phyloP scores from a whole-genome alignment of 2,113 vertebrate genomes.

The Dasyurus viverrinus region DNA sequence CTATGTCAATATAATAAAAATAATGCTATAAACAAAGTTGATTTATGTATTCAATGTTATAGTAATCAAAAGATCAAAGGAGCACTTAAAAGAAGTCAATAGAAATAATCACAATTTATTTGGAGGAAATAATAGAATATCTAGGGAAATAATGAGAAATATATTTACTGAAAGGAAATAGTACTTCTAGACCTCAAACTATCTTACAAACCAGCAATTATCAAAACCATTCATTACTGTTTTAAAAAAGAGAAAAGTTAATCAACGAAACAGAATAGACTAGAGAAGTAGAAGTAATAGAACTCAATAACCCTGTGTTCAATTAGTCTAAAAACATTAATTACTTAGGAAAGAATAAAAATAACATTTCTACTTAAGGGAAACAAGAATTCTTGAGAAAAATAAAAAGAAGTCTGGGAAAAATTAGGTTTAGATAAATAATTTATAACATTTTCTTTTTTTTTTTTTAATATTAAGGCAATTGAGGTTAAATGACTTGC shows the following conservation, averaged over 20 bases:
- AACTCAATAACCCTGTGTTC: neutral
- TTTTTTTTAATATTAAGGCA: too few relatives aligned
- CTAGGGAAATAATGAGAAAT: neutral
- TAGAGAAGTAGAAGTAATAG: neutral
- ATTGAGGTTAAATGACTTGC: too few relatives aligned
- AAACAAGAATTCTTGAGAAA: neutral
- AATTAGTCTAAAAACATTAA: neutral
- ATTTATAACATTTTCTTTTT: neutral
- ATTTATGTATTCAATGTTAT: neutral
- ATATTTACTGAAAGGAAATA: neutral
- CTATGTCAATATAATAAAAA: neutral
- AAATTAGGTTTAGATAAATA: neutral
- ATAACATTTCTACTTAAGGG: neutral
- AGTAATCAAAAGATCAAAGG: neutral
- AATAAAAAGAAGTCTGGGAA: neutral
- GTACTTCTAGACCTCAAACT: neutral
- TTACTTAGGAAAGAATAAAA: neutral
- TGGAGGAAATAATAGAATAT: neutral
- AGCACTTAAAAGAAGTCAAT: neutral
- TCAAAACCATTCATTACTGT: neutral
- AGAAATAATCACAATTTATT: neutral
- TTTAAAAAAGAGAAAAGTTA: neutral
- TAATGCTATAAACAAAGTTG: neutral
- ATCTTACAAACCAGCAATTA: neutral
- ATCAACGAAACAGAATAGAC: neutral